Evolutionary conservation across 1,140 invertebrate genomes (phyloP).

Genomic region (Diprion similis): DNA sequence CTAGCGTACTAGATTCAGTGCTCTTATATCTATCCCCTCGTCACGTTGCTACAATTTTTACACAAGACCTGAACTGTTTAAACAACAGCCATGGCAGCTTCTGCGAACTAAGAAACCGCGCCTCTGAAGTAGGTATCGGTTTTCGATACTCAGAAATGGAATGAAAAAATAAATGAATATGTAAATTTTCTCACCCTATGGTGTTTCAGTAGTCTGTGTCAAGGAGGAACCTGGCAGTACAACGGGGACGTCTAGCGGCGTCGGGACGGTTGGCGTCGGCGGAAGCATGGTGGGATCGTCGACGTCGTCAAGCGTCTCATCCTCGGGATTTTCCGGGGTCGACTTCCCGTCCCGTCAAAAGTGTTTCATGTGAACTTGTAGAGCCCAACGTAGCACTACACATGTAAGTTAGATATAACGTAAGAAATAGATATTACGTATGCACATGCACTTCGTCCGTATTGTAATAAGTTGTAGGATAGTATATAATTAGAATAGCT

Average conservation of each 20-base stretch:
- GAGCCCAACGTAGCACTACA: background rate
- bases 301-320: constrained; percentile 46
- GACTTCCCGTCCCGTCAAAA: constrained; percentile 55
- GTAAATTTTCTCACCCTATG: constrained; percentile 17
- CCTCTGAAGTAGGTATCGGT: no score
- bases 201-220: constrained; percentile 49
- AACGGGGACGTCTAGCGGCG: constrained; percentile 38
- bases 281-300: constrained; percentile 47
- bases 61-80: constrained; percentile 44
- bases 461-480: no score
- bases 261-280: constrained; percentile 41
- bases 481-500: no score
- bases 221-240: constrained; percentile 57
- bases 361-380: constrained; percentile 52
- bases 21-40: constrained; percentile 25
- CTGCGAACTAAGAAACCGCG: no score
- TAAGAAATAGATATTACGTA: no score
- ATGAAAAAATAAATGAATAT: constrained; percentile 12
- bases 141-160: no score
- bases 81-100: constrained; percentile 52
- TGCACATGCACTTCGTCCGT: no score
- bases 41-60: constrained; percentile 30
- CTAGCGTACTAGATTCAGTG: background rate
- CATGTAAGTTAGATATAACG: background rate
- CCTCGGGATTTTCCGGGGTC: constrained; percentile 47